Base-by-base conservation (phyloP, 2,888 invertebrate species). In the Gandaritis pyraliata region DNA sequence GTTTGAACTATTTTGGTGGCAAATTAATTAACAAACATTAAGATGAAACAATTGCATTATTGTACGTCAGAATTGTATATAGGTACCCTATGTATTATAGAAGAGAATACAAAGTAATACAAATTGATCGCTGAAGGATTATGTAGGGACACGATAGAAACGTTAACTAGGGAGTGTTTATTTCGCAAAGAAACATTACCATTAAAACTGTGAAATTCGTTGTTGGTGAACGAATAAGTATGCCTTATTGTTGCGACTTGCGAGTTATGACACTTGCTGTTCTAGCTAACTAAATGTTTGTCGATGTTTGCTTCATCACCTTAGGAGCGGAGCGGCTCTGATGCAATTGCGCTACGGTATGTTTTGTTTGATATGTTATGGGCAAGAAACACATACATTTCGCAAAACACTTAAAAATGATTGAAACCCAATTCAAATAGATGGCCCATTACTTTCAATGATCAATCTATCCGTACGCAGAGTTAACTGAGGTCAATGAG, bases 161-260 rank as follows among this genome's bases (percentile, higher is more conserved):
- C 2, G 11, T 43, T 7, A 43, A 43, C 1, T 10, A 41, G 12
- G 16, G n/a, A 18, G 16, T 18, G 13, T 61, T 64, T 62, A 69
- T 73, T 74, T 73, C 71, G 72, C 70, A 76, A 75, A 73, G 65
- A 70, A 75, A 73, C 68, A 72, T 72, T 66, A 64, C 67, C 66
- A 66, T 69, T 67, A 68, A 69, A 72, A 73, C 65, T 61, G 70
- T 72, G 73, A 73, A 80, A 77, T 74, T 70, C 68, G 72, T 63
- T 73, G 71, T 72, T 72, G 65, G 71, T 76, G 72, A 75, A 78
- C 70, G 72, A 78, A 74, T 71, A n/a, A n/a, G n/a, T n/a, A 67
- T 72, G 64, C 61, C 71, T 70, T 46, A 23, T 15, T 46, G 15
- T 57, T 74, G 74, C 74, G 74, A 74, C 12, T 57, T 74, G 74